Conservation (phyloP, 2,888 invertebrate species). For the Dasypogon diadema region DNA sequence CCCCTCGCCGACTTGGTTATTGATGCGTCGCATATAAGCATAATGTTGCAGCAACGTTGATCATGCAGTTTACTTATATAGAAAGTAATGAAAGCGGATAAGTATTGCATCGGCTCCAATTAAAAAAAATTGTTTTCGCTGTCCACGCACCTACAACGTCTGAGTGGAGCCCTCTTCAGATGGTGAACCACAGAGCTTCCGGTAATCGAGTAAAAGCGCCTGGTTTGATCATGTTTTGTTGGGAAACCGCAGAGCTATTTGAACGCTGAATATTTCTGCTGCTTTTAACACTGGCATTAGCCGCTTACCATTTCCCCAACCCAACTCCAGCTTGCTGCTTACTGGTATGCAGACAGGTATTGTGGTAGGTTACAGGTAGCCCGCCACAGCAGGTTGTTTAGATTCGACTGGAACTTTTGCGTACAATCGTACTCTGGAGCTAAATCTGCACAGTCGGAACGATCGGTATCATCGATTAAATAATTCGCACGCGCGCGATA, state of each 20-base stretch:
- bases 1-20: neutral
- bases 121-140: conserved; percentile 24
- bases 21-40: neutral
- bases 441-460: conserved; percentile 33
- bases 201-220: conserved; percentile 9
- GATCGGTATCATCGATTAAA: conserved; percentile 36
- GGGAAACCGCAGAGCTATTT: conserved; percentile 21
- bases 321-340: neutral
- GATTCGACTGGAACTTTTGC: conserved; percentile 28
- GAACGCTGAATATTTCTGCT: conserved; percentile 15
- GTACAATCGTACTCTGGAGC: conserved; percentile 25
- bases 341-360: conserved; percentile 17
- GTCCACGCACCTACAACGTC: conserved; percentile 5
- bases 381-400: conserved; percentile 28
- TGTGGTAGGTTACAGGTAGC: conserved; percentile 47
- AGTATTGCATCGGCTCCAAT: neutral
- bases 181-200: conserved; percentile 19
- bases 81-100: conserved; percentile 6
- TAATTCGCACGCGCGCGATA: conserved; percentile 25
- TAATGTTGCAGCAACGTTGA: neutral
- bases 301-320: conserved; percentile 34
- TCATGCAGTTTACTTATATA: neutral
- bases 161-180: neutral
- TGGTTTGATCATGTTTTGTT: neutral
- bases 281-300: conserved; percentile 29